Base-by-base conservation (phyloP, 2,888 invertebrate genomes). In the Volucella inanis region DNA sequence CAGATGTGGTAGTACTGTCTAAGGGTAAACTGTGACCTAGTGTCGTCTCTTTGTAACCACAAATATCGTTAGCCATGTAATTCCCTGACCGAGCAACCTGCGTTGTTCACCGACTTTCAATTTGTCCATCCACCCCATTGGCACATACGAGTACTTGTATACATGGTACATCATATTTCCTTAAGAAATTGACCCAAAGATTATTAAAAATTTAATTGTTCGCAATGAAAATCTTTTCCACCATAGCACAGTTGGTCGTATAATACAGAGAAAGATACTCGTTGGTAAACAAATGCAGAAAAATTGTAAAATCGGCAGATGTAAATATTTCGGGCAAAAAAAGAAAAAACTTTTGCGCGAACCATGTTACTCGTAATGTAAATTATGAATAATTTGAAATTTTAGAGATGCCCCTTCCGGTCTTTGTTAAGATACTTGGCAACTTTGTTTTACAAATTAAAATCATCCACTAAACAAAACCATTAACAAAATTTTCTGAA, bases 11-110 rank as follows among this genome's bases (percentile, higher is more conserved):
- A 62, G 47, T 54, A 38, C 41, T 68, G 38, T 75, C 80, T 83
- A 83, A 83, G 84, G 80, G 84, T 84, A 84, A 75, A 84, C 70
- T 84, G 65, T 84, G 84, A 84, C 84, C 84, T 80, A 84, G 80
- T 84, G 80, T 80, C 75, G 84, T 75, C 80, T 79, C 74, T 67
- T 62, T 67, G 72, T 79, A 50, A 72, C 71, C 31, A 31, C 31
- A 31, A 22, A 31, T 71, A 61, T 71, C 54, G 47, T 57, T 22
- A 43, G 49, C 62, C 38, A 65, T 77, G 55, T 50, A 71, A 45
- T 41, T 15, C 31, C 31, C 6, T 41, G 70, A 70, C 62, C 55
- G 43, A 43, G 12, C 62, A 47, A 31, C 31, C 22, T 38, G 64
- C 72, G 67, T 83, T 74, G 76, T 55, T 45, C 76, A 70, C 15